phyloP scores from a whole-genome alignment of 2,113 vertebrate genomes.

The Chlorodrepanis virens region DNA sequence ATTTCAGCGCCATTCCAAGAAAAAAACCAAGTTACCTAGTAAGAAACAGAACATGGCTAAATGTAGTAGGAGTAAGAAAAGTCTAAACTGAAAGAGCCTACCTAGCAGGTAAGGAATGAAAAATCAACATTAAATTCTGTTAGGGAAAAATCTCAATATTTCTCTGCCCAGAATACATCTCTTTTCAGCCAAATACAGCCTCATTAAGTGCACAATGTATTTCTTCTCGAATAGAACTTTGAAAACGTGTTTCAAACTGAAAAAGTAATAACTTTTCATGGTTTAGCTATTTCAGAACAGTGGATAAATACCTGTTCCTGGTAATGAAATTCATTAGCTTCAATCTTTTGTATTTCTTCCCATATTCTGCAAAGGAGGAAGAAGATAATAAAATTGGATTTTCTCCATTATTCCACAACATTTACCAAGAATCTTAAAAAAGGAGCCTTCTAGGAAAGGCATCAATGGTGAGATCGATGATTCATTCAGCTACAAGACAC shows the following conservation, averaged over 20 bases:
- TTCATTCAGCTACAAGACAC: not conserved
- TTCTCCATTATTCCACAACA: not conserved
- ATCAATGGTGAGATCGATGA: not conserved
- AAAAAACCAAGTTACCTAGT: not conserved
- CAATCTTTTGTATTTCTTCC: constrained; percentile 96
- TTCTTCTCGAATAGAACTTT: not conserved
- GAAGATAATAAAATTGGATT: not conserved
- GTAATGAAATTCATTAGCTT: constrained; percentile 95
- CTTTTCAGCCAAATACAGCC: not conserved
- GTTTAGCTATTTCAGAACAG: not conserved
- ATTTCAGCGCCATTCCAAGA: not conserved
- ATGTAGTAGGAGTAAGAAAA: not conserved
- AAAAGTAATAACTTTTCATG: not conserved
- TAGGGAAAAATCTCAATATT: not conserved
- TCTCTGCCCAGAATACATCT: not conserved
- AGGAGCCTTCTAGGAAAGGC: not conserved
- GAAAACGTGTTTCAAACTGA: not conserved
- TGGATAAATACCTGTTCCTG: constrained; percentile 88
- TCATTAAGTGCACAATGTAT: not conserved
- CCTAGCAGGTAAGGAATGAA: not conserved
- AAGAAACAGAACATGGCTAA: not conserved
- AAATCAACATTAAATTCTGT: not conserved
- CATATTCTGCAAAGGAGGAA: constrained; percentile 82
- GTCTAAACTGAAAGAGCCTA: not conserved
- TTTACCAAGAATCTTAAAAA: not conserved